These are phyloP conservation scores for Oscheius myriophilus DNA, from an alignment of 2,888 invertebrate species.

Conservation along the genomic window DNA sequence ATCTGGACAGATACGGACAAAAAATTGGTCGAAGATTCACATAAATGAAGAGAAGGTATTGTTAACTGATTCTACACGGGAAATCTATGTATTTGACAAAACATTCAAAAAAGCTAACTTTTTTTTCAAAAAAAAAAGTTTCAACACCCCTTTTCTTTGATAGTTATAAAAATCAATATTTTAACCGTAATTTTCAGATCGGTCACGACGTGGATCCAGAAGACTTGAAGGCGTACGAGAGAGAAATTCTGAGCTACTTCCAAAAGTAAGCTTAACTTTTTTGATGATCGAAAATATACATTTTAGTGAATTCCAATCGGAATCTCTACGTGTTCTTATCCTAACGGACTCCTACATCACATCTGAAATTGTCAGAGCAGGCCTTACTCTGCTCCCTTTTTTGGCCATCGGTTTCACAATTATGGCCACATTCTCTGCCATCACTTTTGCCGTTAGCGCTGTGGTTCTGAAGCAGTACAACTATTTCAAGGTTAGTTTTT, in stretches of 20 bases:
- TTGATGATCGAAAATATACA: neutral
- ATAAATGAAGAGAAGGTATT: too few relatives aligned
- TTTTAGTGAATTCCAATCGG: constrained; percentile 7
- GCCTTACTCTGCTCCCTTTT: constrained; percentile 64
- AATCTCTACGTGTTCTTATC: constrained; percentile 39
- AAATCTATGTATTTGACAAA: too few relatives aligned
- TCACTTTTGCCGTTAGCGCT: constrained; percentile 62
- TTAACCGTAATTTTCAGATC: constrained; percentile 30
- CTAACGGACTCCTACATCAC: constrained; percentile 66
- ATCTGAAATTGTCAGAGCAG: constrained; percentile 61
- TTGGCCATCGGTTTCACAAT: constrained; percentile 66
- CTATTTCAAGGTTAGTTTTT: constrained; percentile 51
- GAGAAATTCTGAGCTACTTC: constrained; percentile 56
- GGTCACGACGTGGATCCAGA: constrained; percentile 38
- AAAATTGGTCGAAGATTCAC: too few relatives aligned
- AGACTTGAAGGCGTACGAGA: constrained; percentile 57
- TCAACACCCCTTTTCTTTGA: too few relatives aligned
- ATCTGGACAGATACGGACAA: too few relatives aligned
- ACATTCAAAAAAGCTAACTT: too few relatives aligned
- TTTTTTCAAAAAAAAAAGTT: too few relatives aligned
- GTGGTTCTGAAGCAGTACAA: constrained; percentile 59
- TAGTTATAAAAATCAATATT: neutral
- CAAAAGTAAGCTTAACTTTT: constrained; percentile 54
- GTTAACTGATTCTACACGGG: too few relatives aligned
- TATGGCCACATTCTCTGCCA: constrained; percentile 64